These are phyloP conservation scores for Porphyrio hochstetteri DNA, from an alignment of 2,113 vertebrate species.

Conservation along the genomic window DNA sequence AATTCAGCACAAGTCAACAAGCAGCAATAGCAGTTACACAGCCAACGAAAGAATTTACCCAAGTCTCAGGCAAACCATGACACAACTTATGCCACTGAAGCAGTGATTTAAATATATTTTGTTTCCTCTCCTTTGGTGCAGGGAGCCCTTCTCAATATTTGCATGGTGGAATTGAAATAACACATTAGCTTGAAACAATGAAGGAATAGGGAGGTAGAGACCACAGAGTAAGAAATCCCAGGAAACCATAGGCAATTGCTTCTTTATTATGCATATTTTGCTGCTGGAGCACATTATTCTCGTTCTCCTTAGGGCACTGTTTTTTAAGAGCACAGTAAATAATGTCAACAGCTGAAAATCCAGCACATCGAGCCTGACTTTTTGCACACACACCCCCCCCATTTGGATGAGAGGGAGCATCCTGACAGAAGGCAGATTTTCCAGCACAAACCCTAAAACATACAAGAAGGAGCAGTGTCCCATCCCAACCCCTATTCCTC, in stretches of 20 bases:
- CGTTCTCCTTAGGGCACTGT: not conserved
- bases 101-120: not conserved
- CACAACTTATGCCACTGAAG: not conserved
- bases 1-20: not conserved
- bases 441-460: not conserved
- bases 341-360: constrained; percentile 25
- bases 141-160: not conserved
- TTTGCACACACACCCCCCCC: not conserved
- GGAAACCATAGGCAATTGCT: not conserved
- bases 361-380: not conserved
- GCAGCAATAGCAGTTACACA: not conserved
- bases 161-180: not conserved
- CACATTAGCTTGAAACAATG: constrained; percentile 24
- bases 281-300: constrained; percentile 30
- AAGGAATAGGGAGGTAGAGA: not conserved
- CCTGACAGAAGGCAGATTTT: not conserved
- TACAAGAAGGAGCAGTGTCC: not conserved
- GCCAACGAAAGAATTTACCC: not conserved
- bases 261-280: constrained; percentile 51
- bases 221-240: not conserved
- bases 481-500: not conserved
- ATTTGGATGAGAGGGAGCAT: not conserved
- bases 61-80: not conserved
- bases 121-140: not conserved
- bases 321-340: constrained; percentile 43